phyloP scores from a whole-genome alignment of 2,888 invertebrate species.

The Ennomos erosarius region DNA sequence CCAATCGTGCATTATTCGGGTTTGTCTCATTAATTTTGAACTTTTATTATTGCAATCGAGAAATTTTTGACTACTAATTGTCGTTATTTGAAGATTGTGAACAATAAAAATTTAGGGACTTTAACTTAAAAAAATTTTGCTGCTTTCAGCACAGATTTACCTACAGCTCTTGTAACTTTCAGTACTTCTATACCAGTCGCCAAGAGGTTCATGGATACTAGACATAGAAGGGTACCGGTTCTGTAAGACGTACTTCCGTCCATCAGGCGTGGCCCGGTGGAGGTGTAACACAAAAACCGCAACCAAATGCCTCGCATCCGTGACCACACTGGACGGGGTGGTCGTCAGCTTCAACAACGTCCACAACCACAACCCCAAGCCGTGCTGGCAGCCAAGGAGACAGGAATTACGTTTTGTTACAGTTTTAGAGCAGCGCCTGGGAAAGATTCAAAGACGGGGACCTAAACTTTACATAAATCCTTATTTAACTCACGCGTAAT shows the following conservation, averaged over 20 bases:
- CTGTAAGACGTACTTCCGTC: conserved; percentile 11
- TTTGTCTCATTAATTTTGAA: no score
- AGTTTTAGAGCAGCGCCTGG: conserved; percentile 4
- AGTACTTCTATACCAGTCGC: conserved; percentile 18
- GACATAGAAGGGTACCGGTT: conserved; percentile 19
- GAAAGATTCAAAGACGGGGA: conserved; percentile 1
- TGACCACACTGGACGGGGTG: conserved; percentile 26
- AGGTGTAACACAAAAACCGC: conserved; percentile 28
- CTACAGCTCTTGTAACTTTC: conserved; percentile 13
- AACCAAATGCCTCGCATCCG: conserved; percentile 34
- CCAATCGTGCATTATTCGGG: no score
- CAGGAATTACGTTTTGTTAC: conserved; percentile 7
- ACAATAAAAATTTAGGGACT: no score
- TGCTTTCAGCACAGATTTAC: background rate
- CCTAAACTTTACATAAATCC: conserved; percentile 1
- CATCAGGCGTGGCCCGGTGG: conserved; percentile 20
- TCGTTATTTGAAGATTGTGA: no score
- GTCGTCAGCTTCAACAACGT: conserved; percentile 12
- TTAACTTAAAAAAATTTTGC: no score
- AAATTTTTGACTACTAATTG: no score
- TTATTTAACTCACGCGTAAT: background rate
- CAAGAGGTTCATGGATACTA: conserved; percentile 17
- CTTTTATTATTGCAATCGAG: no score
- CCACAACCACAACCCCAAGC: conserved; percentile 14
- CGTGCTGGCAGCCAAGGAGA: background rate